phyloP scores from a whole-genome alignment of 2,797 vertebrate genomes.

The Smutsia gigantea region DNA sequence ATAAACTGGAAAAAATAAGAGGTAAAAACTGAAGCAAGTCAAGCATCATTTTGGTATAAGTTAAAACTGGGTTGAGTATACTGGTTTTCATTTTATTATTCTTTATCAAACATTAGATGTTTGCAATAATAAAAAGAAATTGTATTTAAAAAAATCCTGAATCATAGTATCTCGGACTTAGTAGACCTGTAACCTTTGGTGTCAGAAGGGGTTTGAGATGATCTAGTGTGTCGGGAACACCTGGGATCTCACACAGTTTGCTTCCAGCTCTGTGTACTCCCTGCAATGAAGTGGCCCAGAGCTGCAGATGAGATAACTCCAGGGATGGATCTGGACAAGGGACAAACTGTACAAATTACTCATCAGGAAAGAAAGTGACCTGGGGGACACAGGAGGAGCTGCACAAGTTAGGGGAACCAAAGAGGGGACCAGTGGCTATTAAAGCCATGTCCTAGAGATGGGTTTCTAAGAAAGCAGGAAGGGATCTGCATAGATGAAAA shows the following conservation, averaged over 20 bases:
- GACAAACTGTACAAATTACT: not conserved
- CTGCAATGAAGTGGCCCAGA: not conserved
- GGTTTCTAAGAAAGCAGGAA: not conserved
- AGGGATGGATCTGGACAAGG: not conserved
- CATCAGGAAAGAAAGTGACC: not conserved
- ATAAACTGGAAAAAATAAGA: slow-evolving; percentile 1
- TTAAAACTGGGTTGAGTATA: not conserved
- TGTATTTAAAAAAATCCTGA: not conserved
- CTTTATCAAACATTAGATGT: not conserved
- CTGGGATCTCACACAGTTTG: not conserved
- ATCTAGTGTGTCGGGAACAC: too few species aligned
- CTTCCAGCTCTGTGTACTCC: not conserved
- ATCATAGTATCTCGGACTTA: not conserved
- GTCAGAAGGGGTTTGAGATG: not conserved
- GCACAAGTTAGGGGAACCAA: not conserved
- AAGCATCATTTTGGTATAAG: not conserved
- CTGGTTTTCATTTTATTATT: not conserved
- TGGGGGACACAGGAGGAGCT: not conserved
- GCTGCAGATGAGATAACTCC: not conserved
- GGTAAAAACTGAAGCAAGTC: not conserved
- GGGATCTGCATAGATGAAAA: not conserved
- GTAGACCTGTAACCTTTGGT: not conserved
- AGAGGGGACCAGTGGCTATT: not conserved
- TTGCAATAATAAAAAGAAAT: slow-evolving; percentile 18
- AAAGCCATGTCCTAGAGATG: not conserved